A percentile compares a stretch with the other conserved stretches of the same genome.
These are phyloP conservation scores for Drosophila bunnanda DNA, from an alignment of 2,888 invertebrate genomes.

Conservation along the genomic window DNA sequence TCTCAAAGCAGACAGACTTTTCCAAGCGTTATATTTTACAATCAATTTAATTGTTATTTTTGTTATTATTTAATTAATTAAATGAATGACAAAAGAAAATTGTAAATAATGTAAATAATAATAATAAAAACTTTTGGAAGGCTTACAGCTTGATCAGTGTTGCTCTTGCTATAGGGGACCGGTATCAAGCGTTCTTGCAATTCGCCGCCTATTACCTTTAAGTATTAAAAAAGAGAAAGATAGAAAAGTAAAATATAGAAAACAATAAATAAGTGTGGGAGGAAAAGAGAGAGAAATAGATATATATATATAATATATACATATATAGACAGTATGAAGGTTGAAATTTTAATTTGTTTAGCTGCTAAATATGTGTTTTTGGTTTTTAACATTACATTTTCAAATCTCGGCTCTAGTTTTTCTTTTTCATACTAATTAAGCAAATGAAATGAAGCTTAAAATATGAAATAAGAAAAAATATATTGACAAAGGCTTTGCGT, in stretches of 20 bases:
- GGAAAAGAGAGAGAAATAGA: constrained; percentile 46
- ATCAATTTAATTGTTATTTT: not conserved
- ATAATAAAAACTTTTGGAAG: constrained; percentile 53
- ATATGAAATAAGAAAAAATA: not conserved
- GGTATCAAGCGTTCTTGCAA: constrained; percentile 99
- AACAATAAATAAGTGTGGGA: constrained; percentile 44
- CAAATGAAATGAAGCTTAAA: constrained; percentile 3
- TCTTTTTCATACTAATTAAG: not conserved
- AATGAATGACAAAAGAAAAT: constrained; percentile 10
- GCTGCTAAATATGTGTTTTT: not conserved
- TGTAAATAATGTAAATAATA: constrained; percentile 41
- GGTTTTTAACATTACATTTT: not conserved
- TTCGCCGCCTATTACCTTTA: constrained; percentile 99
- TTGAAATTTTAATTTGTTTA: not conserved
- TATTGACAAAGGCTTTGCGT: not conserved
- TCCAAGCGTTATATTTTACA: not conserved
- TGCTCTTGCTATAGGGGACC: constrained; percentile 99
- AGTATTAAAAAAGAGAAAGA: constrained; percentile 89
- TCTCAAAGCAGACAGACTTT: not conserved
- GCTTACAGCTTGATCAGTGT: constrained; percentile 99
- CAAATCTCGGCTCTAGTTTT: not conserved
- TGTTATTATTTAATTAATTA: not conserved
- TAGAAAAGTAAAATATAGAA: constrained; percentile 65
- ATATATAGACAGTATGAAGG: constrained; percentile 2
- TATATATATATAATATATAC: not conserved